Conservation (phyloP, 2,888 invertebrate genomes). For the Drosophila maculinotata region DNA sequence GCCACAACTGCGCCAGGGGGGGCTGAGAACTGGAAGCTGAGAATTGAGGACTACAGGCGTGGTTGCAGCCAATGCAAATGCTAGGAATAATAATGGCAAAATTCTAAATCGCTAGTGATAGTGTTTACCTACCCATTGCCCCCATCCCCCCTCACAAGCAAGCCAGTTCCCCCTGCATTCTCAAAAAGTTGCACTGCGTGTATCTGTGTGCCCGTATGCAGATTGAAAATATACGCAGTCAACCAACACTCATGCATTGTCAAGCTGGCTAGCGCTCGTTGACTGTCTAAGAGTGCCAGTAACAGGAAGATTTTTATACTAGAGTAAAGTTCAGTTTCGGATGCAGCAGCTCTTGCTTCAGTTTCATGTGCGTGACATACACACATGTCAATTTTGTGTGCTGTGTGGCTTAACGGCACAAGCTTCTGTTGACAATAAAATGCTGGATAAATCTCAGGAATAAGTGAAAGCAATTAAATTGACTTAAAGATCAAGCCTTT, state of each 20-base stretch:
- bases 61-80: constrained; percentile 61
- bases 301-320: constrained; percentile 53
- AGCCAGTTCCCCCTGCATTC: constrained; percentile 32
- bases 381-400: constrained; percentile 57
- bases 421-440: constrained; percentile 1
- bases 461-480: too few species aligned
- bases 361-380: constrained; percentile 55
- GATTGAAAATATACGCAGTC: constrained; percentile 74
- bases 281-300: constrained; percentile 33
- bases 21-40: neutral
- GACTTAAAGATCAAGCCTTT: too few species aligned
- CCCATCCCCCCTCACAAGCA: constrained; percentile 1
- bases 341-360: constrained; percentile 1
- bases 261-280: constrained; percentile 42
- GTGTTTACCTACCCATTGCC: constrained; percentile 62
- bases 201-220: constrained; percentile 43
- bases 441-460: too few species aligned
- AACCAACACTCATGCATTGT: constrained; percentile 62
- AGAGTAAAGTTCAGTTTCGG: constrained; percentile 16
- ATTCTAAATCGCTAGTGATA: constrained; percentile 81
- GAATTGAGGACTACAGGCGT: constrained; percentile 25
- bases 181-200: constrained; percentile 33
- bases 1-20: constrained; percentile 73
- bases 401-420: constrained; percentile 19
- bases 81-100: constrained; percentile 82